phyloP scores from a whole-genome alignment of 2,888 invertebrate genomes.

The Pseudanteris insignis region DNA sequence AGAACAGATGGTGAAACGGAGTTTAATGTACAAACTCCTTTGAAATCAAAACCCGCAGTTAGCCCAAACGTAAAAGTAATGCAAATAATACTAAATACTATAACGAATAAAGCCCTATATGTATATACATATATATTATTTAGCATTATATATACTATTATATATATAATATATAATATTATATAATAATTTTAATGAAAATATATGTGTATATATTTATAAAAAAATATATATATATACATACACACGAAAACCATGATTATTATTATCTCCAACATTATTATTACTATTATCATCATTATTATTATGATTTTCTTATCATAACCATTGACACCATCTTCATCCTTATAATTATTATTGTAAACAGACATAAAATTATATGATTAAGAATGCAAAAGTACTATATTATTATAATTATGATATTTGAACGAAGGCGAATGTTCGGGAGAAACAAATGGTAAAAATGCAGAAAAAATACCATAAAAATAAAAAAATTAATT shows the following conservation, averaged over 20 bases:
- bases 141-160: no score
- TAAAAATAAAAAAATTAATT: constrained; percentile 15
- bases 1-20: constrained; percentile 42
- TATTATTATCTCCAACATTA: constrained; percentile 38
- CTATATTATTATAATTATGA: constrained; percentile 61
- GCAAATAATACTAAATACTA: constrained; percentile 63
- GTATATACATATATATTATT: constrained; percentile 41
- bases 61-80: constrained; percentile 59
- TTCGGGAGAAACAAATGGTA: constrained; percentile 4
- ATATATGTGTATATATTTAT: constrained; percentile 53
- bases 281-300: constrained; percentile 14
- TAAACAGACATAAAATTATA: constrained; percentile 51
- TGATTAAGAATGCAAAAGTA: constrained; percentile 57
- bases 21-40: constrained; percentile 51
- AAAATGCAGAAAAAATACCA: neutral
- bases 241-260: no score
- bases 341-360: constrained; percentile 31
- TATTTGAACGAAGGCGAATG: constrained; percentile 30
- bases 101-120: constrained; percentile 57
- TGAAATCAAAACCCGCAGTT: constrained; percentile 66
- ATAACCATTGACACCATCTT: constrained; percentile 8
- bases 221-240: constrained; percentile 5
- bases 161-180: no score
- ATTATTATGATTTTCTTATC: constrained; percentile 28
- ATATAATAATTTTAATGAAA: no score